phyloP scores from a whole-genome alignment of 2,888 invertebrate species.

The Geotrupes spiniger region DNA sequence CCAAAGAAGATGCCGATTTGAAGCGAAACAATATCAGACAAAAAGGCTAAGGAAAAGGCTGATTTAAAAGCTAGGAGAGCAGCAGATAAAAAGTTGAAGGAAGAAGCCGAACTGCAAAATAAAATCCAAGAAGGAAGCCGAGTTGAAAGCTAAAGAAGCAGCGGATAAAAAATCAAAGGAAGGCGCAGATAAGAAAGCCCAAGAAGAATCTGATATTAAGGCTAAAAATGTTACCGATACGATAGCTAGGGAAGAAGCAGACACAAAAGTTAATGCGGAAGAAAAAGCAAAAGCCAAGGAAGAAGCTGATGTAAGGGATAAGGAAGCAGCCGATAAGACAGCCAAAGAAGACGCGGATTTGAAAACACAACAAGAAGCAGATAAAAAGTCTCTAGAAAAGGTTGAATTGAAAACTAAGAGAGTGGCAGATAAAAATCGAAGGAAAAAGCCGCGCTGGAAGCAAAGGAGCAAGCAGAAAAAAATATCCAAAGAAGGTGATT shows the following conservation, averaged over 20 bases:
- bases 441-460: too few species aligned
- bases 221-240: constrained; percentile 25
- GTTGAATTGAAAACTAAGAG: too few species aligned
- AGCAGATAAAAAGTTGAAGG: too few species aligned
- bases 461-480: too few species aligned
- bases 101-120: constrained; percentile 45
- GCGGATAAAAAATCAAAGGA: too few species aligned
- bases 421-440: too few species aligned
- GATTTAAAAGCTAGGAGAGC: too few species aligned
- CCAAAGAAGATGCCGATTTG: too few species aligned
- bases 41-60: constrained; percentile 39
- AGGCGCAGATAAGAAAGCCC: constrained; percentile 23
- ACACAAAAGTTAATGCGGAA: constrained; percentile 25
- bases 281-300: constrained; percentile 42
- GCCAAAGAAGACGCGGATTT: constrained; percentile 21
- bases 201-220: constrained; percentile 24
- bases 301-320: constrained; percentile 47
- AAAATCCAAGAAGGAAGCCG: constrained; percentile 28
- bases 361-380: constrained; percentile 21
- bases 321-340: constrained; percentile 28
- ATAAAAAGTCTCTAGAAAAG: too few species aligned
- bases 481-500: too few species aligned
- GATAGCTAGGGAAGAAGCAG: constrained; percentile 41
- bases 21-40: constrained; percentile 29
- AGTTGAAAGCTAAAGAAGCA: too few species aligned